A percentile compares a stretch with the other conserved stretches of the same genome.
These are phyloP conservation scores for Syrrhaptes paradoxus DNA, from an alignment of 2,113 vertebrate species.

Conservation along the genomic window DNA sequence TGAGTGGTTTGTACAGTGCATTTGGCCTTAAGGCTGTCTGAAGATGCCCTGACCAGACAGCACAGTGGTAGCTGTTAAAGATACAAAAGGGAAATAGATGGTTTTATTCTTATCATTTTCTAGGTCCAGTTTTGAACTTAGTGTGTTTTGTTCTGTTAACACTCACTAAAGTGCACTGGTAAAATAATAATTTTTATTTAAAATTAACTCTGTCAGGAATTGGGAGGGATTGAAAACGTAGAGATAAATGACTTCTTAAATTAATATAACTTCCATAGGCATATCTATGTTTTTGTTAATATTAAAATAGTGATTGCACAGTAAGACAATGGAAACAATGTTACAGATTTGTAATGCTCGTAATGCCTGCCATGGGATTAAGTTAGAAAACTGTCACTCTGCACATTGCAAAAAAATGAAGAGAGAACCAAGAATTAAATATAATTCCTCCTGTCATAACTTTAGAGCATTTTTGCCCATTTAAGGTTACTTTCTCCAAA, in stretches of 20 bases:
- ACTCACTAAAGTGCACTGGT: background rate
- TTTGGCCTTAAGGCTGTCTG: background rate
- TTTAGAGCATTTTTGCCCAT: background rate
- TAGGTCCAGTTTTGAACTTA: background rate
- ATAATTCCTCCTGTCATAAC: background rate
- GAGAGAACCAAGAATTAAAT: background rate
- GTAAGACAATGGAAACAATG: background rate
- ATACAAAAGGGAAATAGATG: background rate
- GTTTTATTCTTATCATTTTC: background rate
- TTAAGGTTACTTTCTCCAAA: background rate
- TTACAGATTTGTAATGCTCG: background rate
- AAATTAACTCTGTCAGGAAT: background rate
- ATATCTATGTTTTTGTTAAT: background rate
- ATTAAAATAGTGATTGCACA: background rate
- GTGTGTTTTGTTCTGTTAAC: background rate
- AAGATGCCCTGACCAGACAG: background rate
- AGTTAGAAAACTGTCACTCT: background rate
- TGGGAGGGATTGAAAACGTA: background rate
- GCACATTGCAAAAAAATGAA: background rate
- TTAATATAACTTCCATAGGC: background rate
- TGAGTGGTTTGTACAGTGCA: background rate
- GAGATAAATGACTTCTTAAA: background rate
- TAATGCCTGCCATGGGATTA: background rate
- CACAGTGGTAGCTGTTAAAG: background rate
- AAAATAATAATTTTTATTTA: background rate